These are phyloP conservation scores for Limonius californicus DNA, from an alignment of 1,140 invertebrate species.

Conservation along the genomic window DNA sequence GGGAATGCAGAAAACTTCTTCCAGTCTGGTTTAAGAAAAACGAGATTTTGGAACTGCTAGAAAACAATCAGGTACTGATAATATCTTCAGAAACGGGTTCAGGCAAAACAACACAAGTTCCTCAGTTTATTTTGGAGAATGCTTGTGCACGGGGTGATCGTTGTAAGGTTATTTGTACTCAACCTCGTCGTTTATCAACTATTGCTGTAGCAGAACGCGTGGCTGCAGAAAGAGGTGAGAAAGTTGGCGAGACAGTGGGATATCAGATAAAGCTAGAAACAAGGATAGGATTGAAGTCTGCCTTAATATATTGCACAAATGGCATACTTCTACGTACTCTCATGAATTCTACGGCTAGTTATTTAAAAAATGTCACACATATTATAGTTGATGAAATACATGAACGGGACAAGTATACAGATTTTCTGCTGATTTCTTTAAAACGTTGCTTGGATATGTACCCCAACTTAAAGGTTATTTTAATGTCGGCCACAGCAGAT, in stretches of 20 bases:
- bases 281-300: constrained; percentile 72
- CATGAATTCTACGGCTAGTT: constrained; percentile 59
- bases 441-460: constrained; percentile 70
- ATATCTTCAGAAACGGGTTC: constrained; percentile 81
- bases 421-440: constrained; percentile 86
- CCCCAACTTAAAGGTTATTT: constrained; percentile 72
- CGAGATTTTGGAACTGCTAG: constrained; percentile 53
- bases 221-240: constrained; percentile 81
- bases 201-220: constrained; percentile 79
- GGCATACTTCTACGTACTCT: constrained; percentile 84
- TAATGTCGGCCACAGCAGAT: constrained; percentile 95
- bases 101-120: constrained; percentile 89
- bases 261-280: constrained; percentile 92
- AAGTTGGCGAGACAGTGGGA: constrained; percentile 82
- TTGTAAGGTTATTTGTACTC: constrained; percentile 88
- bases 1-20: constrained; percentile 54
- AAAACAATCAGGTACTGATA: constrained; percentile 57
- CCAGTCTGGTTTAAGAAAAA: constrained; percentile 54
- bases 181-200: constrained; percentile 88
- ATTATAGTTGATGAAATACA: constrained; percentile 92
- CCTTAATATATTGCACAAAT: constrained; percentile 88
- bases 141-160: constrained; percentile 59
- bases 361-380: constrained; percentile 66
- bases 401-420: constrained; percentile 87
- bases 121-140: constrained; percentile 85